phyloP scores from a whole-genome alignment of 2,797 vertebrate species.

The Thalassophryne amazonica region DNA sequence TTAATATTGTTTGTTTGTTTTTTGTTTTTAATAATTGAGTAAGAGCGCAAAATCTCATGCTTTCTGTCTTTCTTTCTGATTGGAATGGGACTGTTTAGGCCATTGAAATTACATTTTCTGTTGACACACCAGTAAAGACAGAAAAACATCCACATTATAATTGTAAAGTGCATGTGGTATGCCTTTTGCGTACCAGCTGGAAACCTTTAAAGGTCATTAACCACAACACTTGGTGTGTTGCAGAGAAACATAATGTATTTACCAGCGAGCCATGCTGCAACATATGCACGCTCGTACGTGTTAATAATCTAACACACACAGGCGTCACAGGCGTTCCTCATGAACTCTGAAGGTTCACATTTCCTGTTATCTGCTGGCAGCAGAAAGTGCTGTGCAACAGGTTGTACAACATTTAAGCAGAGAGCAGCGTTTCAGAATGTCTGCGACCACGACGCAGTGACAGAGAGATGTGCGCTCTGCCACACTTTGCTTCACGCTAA shows the following conservation, averaged over 20 bases:
- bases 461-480: slow-evolving; percentile 16
- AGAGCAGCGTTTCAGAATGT: slow-evolving; percentile 20
- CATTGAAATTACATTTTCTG: too few relatives aligned
- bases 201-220: slow-evolving; percentile 2
- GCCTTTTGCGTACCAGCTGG: slow-evolving; percentile 1
- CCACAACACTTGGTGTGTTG: neutral
- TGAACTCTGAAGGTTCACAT: slow-evolving; percentile 26
- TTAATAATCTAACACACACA: neutral
- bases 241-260: slow-evolving; percentile 2
- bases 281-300: neutral
- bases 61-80: too few relatives aligned
- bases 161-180: neutral
- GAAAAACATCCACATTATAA: too few relatives aligned
- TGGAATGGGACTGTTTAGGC: too few relatives aligned
- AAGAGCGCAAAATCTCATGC: too few relatives aligned
- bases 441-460: slow-evolving; percentile 9
- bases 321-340: slow-evolving; percentile 23
- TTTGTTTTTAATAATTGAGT: too few relatives aligned
- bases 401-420: slow-evolving; percentile 21
- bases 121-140: too few relatives aligned
- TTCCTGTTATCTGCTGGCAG: slow-evolving; percentile 31
- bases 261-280: neutral
- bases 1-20: too few relatives aligned
- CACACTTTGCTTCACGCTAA: slow-evolving; percentile 25
- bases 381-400: slow-evolving; percentile 31